Conservation (phyloP, 2,113 vertebrate genomes). For the cattle (Bos taurus) region ARS-UCD2.0 NC_037333.1:28413501-28414000, state of each 20-base stretch:
- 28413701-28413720: conserved; percentile 55
- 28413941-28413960: background rate
- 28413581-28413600: conserved; percentile 13
- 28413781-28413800: background rate
- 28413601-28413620: background rate
- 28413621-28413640: background rate
- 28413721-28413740: conserved; percentile 54
- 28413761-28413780: background rate
- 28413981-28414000: background rate
- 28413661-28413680: conserved; percentile 48
- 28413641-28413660: conserved; percentile 25
- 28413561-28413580: conserved; percentile 41
- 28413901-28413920: background rate
- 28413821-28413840: background rate
- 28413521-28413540: background rate
- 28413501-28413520: background rate
- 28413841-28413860: background rate
- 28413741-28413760: conserved; percentile 54
- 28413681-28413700: conserved; percentile 43
- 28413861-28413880: background rate
- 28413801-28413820: background rate
- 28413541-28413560: background rate
- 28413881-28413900: background rate
- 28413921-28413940: background rate
- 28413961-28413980: background rate